These are phyloP conservation scores for Amiota communis DNA, from an alignment of 2,888 invertebrate species.

Conservation along the genomic window DNA sequence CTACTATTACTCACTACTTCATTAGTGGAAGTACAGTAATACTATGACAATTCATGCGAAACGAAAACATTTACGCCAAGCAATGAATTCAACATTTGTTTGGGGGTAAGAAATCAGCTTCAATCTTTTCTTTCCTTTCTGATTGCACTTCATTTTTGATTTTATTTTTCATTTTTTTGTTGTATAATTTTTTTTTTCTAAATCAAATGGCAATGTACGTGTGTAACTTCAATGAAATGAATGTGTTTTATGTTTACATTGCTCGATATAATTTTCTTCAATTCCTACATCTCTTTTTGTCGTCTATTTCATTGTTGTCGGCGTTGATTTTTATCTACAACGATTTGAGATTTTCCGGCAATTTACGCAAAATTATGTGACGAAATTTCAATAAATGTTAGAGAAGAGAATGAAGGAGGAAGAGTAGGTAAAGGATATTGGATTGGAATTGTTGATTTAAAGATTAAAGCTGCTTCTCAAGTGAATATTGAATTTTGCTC, in stretches of 20 bases:
- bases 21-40: constrained; percentile 30
- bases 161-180: constrained; percentile 38
- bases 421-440: too few relatives aligned
- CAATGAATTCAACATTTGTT: background rate
- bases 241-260: constrained; percentile 60
- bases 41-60: constrained; percentile 55
- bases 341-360: constrained; percentile 69
- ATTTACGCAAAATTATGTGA: constrained; percentile 69
- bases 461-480: too few relatives aligned
- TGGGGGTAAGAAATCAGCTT: background rate
- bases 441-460: too few relatives aligned
- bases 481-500: constrained; percentile 47
- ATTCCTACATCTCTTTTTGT: background rate
- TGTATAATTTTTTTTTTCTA: constrained; percentile 20
- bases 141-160: constrained; percentile 39
- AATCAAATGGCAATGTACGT: too few relatives aligned
- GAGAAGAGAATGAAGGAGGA: too few relatives aligned
- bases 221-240: too few relatives aligned
- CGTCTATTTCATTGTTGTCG: constrained; percentile 22
- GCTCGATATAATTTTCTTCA: constrained; percentile 61
- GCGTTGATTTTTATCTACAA: constrained; percentile 63
- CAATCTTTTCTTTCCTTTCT: background rate
- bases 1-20: constrained; percentile 34
- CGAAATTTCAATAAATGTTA: constrained; percentile 53
- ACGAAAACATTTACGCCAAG: constrained; percentile 55